A percentile compares a stretch with the other conserved stretches of the same genome.
These are phyloP conservation scores for Diaprepes abbreviatus DNA, from an alignment of 2,888 invertebrate genomes.

Conservation along the genomic window DNA sequence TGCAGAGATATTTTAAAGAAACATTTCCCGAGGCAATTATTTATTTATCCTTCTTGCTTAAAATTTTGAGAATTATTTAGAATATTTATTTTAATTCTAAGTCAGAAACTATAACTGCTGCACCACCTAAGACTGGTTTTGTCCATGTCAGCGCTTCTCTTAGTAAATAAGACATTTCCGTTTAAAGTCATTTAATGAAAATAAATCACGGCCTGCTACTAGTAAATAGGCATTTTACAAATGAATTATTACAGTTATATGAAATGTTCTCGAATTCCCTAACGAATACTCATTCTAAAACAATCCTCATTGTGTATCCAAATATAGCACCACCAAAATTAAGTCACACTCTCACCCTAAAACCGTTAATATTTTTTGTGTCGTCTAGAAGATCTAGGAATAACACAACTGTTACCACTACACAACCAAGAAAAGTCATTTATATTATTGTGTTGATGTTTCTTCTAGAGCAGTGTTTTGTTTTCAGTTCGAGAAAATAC, in stretches of 20 bases:
- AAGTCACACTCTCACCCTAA: constrained; percentile 51
- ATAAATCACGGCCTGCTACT: no score
- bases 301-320: constrained; percentile 37
- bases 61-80: no score
- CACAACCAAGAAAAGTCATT: constrained; percentile 54
- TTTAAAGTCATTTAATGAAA: no score
- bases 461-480: constrained; percentile 50
- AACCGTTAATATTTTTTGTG: constrained; percentile 58
- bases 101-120: no score
- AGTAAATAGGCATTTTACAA: no score
- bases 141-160: no score
- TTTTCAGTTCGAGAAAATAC: constrained; percentile 47
- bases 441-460: constrained; percentile 55
- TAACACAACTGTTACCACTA: constrained; percentile 58
- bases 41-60: no score
- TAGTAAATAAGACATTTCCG: no score
- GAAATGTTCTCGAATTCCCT: constrained; percentile 7
- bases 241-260: background rate
- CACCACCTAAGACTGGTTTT: no score
- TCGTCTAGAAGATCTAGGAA: constrained; percentile 59
- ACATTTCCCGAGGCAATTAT: no score
- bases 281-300: constrained; percentile 6
- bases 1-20: no score
- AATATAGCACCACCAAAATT: constrained; percentile 44
- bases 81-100: no score